Evolutionary conservation across 2,113 vertebrate genomes (phyloP).

Genomic region (Pygathrix nemaeus): DNA sequence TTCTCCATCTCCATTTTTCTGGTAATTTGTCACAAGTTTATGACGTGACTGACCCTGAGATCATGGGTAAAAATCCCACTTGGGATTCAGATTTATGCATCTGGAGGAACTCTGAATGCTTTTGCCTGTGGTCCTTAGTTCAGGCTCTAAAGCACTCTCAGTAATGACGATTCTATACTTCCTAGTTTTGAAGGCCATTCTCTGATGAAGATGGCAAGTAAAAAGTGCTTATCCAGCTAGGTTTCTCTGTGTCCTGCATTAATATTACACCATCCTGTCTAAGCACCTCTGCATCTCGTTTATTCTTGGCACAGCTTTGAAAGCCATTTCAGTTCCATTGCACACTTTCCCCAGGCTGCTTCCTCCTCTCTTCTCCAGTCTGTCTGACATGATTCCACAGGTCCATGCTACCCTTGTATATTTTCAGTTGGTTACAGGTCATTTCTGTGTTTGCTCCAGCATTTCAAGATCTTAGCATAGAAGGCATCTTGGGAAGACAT

Average conservation of each 20-base stretch:
- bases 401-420: background rate
- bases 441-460: background rate
- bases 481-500: background rate
- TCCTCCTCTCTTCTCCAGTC: background rate
- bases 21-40: background rate
- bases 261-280: no score
- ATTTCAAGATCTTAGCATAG: background rate
- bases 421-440: background rate
- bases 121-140: background rate
- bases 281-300: background rate
- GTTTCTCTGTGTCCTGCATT: background rate
- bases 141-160: background rate
- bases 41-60: background rate
- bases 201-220: background rate
- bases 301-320: background rate
- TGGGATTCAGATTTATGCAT: background rate
- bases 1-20: background rate
- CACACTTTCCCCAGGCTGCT: background rate
- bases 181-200: background rate
- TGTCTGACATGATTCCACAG: background rate
- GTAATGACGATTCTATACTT: background rate
- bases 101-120: background rate
- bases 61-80: background rate
- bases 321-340: background rate
- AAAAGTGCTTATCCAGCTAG: fast-evolving